Evolutionary conservation across 2,113 vertebrate species (phyloP), one percentile per base, ranked within the genome.

Genomic region (Zosterops japonicus): DNA sequence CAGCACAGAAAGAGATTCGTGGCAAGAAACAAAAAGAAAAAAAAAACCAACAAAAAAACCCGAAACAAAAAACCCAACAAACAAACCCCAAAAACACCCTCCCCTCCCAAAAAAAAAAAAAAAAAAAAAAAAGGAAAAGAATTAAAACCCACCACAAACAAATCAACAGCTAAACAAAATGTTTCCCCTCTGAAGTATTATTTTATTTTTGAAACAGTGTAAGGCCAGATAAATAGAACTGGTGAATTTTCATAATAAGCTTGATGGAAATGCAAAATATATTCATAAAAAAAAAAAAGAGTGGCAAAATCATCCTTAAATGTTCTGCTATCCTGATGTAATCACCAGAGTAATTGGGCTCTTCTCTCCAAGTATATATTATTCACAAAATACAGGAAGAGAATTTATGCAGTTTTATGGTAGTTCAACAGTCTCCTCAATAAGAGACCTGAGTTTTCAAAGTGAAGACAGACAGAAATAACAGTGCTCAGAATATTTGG

Each of bases 401-500:
- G 8, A 60, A 91, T 69, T 23, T 42, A 50, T 33, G 39, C 11
- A 14, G 5, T 69, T 77, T 79, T 68, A 53, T 14, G 25, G 42
- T 35, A 64, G 49, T 19, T 85, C 50, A 57, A 60, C 24, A 56
- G 14, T 9, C 28, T 55, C 39, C 42, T 50, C 59, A 80, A 15
- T 1, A 72, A 49, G 10, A 83, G 9, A 28, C 29, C 50, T 42
- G 36, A 24, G 27, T 55, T 89, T 75, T 91, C 35, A 28, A 27
- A 65, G 55, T 5, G 42, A 88, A 53, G 90, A 27, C 19, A 60
- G 41, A 28, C 13, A 74, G 55, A 82, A 85, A 50, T 33, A 85
- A 22, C 16, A 61, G 29, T 0, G 0, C 25, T 41, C 31, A 42
- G 28, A 78, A 44, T 35, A 65, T 35, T 2, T 77, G 25, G 24